Conservation (phyloP, 2,888 invertebrate species). For the Sabatieria punctata region DNA sequence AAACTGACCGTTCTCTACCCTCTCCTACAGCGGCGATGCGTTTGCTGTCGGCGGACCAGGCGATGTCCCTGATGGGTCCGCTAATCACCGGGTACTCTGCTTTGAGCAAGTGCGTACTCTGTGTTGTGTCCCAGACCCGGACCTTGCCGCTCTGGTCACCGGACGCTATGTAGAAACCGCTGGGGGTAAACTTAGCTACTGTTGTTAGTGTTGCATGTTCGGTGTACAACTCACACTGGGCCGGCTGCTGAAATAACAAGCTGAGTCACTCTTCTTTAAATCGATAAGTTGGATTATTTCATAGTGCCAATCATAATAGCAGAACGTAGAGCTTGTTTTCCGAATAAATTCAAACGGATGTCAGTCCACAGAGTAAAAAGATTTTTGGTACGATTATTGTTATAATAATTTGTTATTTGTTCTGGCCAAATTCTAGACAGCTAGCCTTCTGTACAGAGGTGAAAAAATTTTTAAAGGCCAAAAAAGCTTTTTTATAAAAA, state of each 20-base stretch:
- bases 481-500: too few species aligned
- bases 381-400: too few species aligned
- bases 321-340: not conserved
- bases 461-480: not conserved
- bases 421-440: too few species aligned
- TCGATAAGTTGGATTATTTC: too few species aligned
- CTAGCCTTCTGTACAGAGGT: too few species aligned
- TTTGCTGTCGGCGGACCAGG: constrained; percentile 91
- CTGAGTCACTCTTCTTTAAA: too few species aligned
- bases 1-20: constrained; percentile 82
- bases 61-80: constrained; percentile 86
- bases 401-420: too few species aligned
- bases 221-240: constrained; percentile 82
- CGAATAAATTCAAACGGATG: too few species aligned
- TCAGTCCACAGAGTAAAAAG: too few species aligned
- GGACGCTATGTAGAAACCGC: constrained; percentile 93
- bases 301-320: constrained; percentile 8
- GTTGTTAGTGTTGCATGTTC: constrained; percentile 88
- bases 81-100: constrained; percentile 91
- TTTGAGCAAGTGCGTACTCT: constrained; percentile 26
- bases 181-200: constrained; percentile 93
- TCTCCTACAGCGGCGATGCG: constrained; percentile 90
- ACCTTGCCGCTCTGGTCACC: constrained; percentile 90
- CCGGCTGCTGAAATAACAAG: constrained; percentile 63
- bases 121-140: constrained; percentile 96